Percentiles rank a stretch among this genome's conserved stretches.
These are phyloP conservation scores for Atta cephalotes DNA, from an alignment of 1,140 invertebrate species.

Conservation along the genomic window DNA sequence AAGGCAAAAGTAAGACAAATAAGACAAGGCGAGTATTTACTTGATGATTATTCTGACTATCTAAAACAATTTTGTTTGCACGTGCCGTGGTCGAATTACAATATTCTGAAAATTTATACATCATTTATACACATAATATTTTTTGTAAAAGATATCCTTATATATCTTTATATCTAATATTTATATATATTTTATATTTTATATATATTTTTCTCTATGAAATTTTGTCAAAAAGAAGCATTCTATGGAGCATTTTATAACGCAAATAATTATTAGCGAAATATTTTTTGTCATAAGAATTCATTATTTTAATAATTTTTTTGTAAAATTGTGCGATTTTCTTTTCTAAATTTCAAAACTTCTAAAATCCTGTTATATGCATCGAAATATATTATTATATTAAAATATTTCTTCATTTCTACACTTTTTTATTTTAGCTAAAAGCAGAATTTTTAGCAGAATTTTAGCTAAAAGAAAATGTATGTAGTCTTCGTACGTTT, in stretches of 20 bases:
- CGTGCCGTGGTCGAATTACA: not conserved
- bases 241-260: not conserved
- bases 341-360: not conserved
- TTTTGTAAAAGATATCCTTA: not conserved
- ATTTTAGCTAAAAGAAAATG: not conserved
- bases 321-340: not conserved
- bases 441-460: too few relatives aligned
- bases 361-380: not conserved
- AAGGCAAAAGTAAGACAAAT: slow-evolving; percentile 42
- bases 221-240: not conserved
- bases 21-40: slow-evolving; percentile 17
- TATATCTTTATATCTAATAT: not conserved
- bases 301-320: not conserved
- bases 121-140: not conserved
- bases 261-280: not conserved
- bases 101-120: not conserved
- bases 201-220: not conserved
- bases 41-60: slow-evolving; percentile 25
- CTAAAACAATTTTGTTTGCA: slow-evolving; percentile 17
- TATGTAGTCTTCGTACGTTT: not conserved
- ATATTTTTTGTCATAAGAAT: not conserved
- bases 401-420: not conserved
- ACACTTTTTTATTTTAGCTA: too few relatives aligned
- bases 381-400: not conserved
- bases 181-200: too few relatives aligned